Base-by-base conservation (phyloP, 2,888 invertebrate genomes). In the Neuroscelio doddi region DNA sequence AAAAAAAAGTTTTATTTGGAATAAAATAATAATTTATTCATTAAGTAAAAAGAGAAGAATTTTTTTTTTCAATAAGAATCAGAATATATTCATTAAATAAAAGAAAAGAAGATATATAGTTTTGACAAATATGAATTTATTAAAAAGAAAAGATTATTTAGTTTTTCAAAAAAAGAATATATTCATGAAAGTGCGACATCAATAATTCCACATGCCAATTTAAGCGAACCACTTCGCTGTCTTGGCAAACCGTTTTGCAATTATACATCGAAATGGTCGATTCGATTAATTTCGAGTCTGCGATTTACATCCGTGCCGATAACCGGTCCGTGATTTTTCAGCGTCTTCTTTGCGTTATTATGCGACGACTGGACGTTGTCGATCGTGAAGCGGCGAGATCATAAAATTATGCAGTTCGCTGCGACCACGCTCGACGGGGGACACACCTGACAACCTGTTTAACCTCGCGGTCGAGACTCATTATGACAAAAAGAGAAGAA, bases 361-460 rank as follows among this genome's bases (percentile, higher is more conserved):
- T 65, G 57, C 63, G 69, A 52, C 59, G 53, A 30, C 17, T 38
- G 46, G 39, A 41, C 10, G 17, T 15, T 32, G 45, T 46, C 47
- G 58, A 51, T 65, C 44, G 50, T 29, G 46, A 47, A 41, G 32
- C 67, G 65, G 63, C 66, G 56, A 69, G 72, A 76, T 80, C 75
- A 72, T 72, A 79, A 77, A 79, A 79, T 80, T 78, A 79, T 80
- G 79, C 79, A 74, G 75, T 68, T 47, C 68, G 71, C 63, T 50
- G 62, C 56, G 61, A 62, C 50, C 53, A 12, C 46, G 46, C 64
- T 56, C 71, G 65, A 66, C 73, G 73, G 75, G 78, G 73, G 74
- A 76, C 77, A 76, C 77, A 76, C 73, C 71, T 77, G 78, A 80
- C 79, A 81, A 80, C 78, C 80, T 72, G 79, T 78, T 80, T 78